Conservation (phyloP, 2,888 invertebrate species). For the Hemicrepidius hirtus region DNA sequence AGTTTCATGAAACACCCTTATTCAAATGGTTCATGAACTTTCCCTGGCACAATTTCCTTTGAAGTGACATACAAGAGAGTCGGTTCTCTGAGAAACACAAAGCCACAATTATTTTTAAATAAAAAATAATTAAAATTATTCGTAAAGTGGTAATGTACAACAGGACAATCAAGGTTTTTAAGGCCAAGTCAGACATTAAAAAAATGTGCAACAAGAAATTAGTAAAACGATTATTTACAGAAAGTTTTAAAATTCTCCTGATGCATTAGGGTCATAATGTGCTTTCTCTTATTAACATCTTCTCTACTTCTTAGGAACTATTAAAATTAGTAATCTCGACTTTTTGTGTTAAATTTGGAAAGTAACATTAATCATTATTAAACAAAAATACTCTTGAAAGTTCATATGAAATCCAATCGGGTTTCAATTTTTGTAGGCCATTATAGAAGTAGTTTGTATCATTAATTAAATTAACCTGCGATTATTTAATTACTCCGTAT, state of each 20-base stretch:
- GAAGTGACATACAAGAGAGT: neutral
- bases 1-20: no score
- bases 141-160: neutral
- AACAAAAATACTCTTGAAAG: neutral
- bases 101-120: slow-evolving; percentile 3
- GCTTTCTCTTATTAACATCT: slow-evolving; percentile 6
- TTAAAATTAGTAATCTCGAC: neutral
- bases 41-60: neutral
- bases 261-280: slow-evolving; percentile 15
- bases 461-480: no score
- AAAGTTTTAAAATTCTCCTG: neutral
- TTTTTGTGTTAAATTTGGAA: neutral
- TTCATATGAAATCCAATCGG: neutral
- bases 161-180: slow-evolving; percentile 4
- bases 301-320: neutral
- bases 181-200: neutral
- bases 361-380: neutral
- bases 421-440: no score
- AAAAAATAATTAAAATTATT: slow-evolving; percentile 13
- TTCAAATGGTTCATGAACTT: neutral
- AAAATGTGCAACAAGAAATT: neutral
- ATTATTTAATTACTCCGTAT: neutral
- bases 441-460: no score
- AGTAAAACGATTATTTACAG: neutral
- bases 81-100: neutral